Percentiles rank a stretch among this genome's conserved stretches.
Evolutionary conservation across 2,888 invertebrate species (phyloP).

Genomic region (Leptinotarsa juncta): DNA sequence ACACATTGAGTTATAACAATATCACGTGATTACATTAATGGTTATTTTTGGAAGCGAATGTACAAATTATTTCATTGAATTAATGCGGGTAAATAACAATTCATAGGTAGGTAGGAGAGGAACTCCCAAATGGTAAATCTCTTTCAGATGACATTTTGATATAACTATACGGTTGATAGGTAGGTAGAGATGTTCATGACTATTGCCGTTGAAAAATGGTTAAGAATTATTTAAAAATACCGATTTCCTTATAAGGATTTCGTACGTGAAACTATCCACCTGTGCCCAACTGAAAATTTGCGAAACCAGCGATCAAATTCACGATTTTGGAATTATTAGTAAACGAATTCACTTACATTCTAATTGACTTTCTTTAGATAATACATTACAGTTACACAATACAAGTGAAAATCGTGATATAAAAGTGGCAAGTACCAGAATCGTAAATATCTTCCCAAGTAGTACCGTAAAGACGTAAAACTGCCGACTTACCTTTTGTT

Average conservation of each 20-base stretch:
- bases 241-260: conserved; percentile 28
- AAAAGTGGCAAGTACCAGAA: conserved; percentile 49
- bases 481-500: conserved; percentile 43
- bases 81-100: conserved; percentile 17
- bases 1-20: conserved; percentile 40
- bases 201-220: too few relatives aligned
- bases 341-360: too few relatives aligned
- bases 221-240: background rate
- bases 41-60: conserved; percentile 46
- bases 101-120: background rate
- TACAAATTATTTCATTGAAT: conserved; percentile 35
- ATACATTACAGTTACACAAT: conserved; percentile 57
- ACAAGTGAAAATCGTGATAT: conserved; percentile 57
- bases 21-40: conserved; percentile 44
- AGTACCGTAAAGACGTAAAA: conserved; percentile 29
- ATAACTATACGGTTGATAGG: background rate
- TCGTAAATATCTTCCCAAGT: conserved; percentile 10
- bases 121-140: background rate
- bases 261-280: conserved; percentile 15
- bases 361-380: too few relatives aligned
- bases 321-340: too few relatives aligned
- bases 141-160: background rate
- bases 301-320: background rate
- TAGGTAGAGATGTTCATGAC: too few relatives aligned
- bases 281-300: conserved; percentile 21